A percentile compares a stretch with the other conserved stretches of the same genome.
phyloP scores from a whole-genome alignment of 2,113 vertebrate genomes.

The Vanacampus margaritifer region DNA sequence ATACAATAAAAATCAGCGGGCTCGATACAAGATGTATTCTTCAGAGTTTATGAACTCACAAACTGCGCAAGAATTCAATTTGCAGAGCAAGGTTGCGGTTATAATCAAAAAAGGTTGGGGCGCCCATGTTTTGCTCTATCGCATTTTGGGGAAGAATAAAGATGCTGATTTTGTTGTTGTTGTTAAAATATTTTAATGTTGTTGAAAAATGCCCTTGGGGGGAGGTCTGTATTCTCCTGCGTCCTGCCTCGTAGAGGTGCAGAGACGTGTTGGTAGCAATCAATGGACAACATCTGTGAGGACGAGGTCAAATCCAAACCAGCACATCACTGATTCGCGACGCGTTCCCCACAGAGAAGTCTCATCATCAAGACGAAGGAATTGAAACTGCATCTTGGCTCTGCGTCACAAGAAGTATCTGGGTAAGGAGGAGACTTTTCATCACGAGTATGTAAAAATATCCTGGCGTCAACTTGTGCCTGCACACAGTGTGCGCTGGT shows the following conservation, averaged over 20 bases:
- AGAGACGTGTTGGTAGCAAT: background rate
- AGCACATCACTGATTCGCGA: background rate
- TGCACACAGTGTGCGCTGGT: constrained; percentile 67
- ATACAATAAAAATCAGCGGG: too few relatives aligned
- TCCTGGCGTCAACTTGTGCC: constrained; percentile 50
- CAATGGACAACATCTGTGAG: constrained; percentile 16
- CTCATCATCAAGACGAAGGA: background rate
- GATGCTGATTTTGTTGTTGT: too few relatives aligned
- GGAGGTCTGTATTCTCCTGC: background rate
- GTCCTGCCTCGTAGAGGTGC: background rate
- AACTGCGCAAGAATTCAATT: too few relatives aligned
- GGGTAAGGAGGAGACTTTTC: constrained; percentile 17
- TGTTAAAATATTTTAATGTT: background rate
- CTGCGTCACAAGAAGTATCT: constrained; percentile 30
- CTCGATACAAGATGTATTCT: too few relatives aligned
- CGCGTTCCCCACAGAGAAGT: background rate
- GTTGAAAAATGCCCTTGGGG: background rate
- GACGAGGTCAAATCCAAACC: constrained; percentile 11
- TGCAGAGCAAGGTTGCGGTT: too few relatives aligned
- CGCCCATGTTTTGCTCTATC: too few relatives aligned
- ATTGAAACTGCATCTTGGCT: constrained; percentile 35
- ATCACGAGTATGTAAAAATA: constrained; percentile 56
- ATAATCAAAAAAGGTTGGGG: background rate
- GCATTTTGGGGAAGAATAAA: too few relatives aligned
- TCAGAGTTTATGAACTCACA: too few relatives aligned